phyloP scores from a whole-genome alignment of 2,113 vertebrate genomes.

The Pandion haliaetus region DNA sequence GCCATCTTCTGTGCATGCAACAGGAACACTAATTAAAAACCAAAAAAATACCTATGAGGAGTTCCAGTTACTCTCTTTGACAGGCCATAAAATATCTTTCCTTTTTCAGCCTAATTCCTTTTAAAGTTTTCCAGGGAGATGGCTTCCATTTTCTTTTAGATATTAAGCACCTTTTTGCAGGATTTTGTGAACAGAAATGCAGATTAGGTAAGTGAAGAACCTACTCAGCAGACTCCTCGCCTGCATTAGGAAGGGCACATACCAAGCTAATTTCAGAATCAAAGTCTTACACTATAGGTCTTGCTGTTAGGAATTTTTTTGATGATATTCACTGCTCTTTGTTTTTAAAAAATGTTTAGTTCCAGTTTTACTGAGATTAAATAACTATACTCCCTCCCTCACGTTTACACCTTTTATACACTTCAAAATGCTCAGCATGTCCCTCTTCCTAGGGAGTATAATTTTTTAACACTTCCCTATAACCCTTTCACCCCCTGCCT shows the following conservation, averaged over 20 bases:
- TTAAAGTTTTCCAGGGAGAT: background rate
- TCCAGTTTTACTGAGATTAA: conserved; percentile 1
- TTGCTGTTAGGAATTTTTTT: background rate
- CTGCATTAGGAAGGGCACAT: background rate
- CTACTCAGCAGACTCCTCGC: background rate
- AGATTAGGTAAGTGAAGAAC: background rate
- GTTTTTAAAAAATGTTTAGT: background rate
- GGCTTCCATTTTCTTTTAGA: background rate
- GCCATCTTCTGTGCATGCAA: background rate
- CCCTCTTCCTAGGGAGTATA: background rate
- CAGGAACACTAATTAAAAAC: background rate
- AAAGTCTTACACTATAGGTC: background rate
- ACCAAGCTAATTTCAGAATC: conserved; percentile 15
- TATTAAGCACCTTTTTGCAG: background rate
- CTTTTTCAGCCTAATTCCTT: background rate
- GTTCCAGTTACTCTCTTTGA: background rate
- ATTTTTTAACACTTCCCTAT: background rate
- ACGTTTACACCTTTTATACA: background rate
- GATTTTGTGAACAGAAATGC: background rate
- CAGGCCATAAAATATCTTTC: background rate
- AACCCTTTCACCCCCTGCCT: background rate
- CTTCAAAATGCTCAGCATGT: conserved; percentile 45
- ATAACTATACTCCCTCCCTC: background rate
- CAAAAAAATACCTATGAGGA: background rate
- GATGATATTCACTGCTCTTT: background rate